A percentile compares a stretch with the other conserved stretches of the same genome.
These are phyloP conservation scores for Corydoras maculifer DNA, from an alignment of 2,113 vertebrate genomes.

Conservation along the genomic window DNA sequence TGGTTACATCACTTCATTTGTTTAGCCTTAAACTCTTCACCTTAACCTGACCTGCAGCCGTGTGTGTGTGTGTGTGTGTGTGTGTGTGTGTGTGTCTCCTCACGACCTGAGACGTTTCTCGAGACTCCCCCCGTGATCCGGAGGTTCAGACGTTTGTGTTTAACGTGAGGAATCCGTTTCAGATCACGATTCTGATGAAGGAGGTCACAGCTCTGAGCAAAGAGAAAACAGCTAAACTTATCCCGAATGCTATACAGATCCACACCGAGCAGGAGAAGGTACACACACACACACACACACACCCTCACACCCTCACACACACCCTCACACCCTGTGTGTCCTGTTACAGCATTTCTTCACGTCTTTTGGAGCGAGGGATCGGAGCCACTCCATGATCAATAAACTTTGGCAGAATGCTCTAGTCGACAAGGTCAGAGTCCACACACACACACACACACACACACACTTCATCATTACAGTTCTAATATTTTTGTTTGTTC, in stretches of 20 bases:
- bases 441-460: neutral
- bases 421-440: constrained; percentile 74
- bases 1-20: too few relatives aligned
- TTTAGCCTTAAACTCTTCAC: too few relatives aligned
- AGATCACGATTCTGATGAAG: constrained; percentile 86
- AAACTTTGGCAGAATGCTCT: constrained; percentile 86
- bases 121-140: too few relatives aligned
- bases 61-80: too few relatives aligned
- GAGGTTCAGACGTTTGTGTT: neutral
- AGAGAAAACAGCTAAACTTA: constrained; percentile 87
- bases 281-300: constrained; percentile 4
- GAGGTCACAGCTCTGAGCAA: constrained; percentile 82
- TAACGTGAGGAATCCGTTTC: neutral
- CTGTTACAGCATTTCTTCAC: constrained; percentile 79
- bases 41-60: too few relatives aligned
- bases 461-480: neutral
- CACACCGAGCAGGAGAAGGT: constrained; percentile 81
- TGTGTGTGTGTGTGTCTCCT: neutral
- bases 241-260: constrained; percentile 88
- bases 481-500: too few relatives aligned
- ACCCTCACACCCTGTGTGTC: neutral
- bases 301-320: neutral
- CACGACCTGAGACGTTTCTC: neutral
- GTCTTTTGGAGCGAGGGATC: constrained; percentile 84
- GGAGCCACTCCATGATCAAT: constrained; percentile 86